Conservation (phyloP, 2,113 vertebrate genomes). For the Eudyptes chrysolophus region DNA sequence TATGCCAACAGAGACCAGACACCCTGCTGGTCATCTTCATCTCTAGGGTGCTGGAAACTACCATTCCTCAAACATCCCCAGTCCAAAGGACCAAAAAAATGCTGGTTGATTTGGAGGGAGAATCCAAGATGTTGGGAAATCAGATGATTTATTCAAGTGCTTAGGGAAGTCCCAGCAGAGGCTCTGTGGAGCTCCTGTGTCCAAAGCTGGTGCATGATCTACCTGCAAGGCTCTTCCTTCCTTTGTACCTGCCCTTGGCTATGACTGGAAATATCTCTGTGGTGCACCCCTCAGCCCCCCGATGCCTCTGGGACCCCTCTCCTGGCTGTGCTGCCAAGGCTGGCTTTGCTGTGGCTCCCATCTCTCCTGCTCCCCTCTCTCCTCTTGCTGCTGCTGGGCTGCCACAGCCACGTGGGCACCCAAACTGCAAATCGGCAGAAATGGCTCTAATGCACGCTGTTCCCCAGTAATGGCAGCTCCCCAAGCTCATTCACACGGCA, state of each 20-base stretch:
- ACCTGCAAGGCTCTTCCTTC: background rate
- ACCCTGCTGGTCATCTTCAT: background rate
- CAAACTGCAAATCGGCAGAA: background rate
- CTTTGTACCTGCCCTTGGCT: background rate
- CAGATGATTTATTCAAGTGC: background rate
- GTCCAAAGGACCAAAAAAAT: background rate
- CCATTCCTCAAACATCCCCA: background rate
- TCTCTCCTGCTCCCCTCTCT: background rate
- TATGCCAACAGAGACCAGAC: background rate
- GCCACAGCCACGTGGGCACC: rapidly evolving
- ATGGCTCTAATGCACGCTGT: rapidly evolving
- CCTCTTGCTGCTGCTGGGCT: background rate
- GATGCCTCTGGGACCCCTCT: background rate
- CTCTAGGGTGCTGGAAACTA: background rate
- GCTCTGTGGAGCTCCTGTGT: background rate
- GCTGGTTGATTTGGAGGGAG: background rate
- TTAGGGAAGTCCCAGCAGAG: background rate
- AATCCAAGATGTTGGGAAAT: background rate
- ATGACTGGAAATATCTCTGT: background rate
- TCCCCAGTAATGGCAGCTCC: background rate
- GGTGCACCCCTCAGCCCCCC: background rate
- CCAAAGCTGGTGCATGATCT: background rate
- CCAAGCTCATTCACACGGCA: rapidly evolving
- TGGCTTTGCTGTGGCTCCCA: background rate
- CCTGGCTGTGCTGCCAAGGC: rapidly evolving